phyloP scores from a whole-genome alignment of 1,140 invertebrate species.

The Lutraria rhynchaena region DNA sequence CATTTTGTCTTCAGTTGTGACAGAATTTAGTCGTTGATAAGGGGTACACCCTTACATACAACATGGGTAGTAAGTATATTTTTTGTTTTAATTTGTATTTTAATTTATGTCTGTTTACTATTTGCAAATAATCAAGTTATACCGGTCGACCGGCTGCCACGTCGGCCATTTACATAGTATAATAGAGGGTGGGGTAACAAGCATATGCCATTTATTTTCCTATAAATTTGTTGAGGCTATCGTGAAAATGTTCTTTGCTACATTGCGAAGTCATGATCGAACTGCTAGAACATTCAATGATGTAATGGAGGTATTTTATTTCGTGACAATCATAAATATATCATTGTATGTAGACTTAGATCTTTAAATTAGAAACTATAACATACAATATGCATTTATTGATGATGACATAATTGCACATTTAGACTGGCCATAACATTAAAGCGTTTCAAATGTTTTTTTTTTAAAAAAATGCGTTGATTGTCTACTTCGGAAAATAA shows the following conservation, averaged over 20 bases:
- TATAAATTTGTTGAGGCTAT: neutral
- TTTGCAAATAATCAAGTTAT: neutral
- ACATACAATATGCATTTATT: too few relatives aligned
- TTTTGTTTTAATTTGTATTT: neutral
- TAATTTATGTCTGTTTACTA: neutral
- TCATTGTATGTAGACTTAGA: neutral
- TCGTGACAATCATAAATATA: neutral
- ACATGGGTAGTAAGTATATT: constrained; percentile 57
- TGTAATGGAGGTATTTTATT: neutral
- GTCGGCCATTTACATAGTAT: constrained; percentile 39
- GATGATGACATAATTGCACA: too few relatives aligned
- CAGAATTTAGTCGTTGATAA: neutral
- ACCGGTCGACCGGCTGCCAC: constrained; percentile 30
- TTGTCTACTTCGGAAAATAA: neutral
- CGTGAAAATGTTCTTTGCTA: too few relatives aligned
- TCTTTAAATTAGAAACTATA: too few relatives aligned
- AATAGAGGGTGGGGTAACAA: constrained; percentile 34
- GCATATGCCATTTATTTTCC: neutral
- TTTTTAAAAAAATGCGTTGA: neutral
- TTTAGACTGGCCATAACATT: too few relatives aligned
- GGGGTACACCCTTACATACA: constrained; percentile 21
- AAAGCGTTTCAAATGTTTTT: too few relatives aligned
- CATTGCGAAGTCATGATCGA: neutral
- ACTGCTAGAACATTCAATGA: neutral
- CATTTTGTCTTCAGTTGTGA: neutral